Percentiles rank a stretch among this genome's conserved stretches.
phyloP scores from a whole-genome alignment of 2,888 invertebrate genomes.

The Agrotis clavis region DNA sequence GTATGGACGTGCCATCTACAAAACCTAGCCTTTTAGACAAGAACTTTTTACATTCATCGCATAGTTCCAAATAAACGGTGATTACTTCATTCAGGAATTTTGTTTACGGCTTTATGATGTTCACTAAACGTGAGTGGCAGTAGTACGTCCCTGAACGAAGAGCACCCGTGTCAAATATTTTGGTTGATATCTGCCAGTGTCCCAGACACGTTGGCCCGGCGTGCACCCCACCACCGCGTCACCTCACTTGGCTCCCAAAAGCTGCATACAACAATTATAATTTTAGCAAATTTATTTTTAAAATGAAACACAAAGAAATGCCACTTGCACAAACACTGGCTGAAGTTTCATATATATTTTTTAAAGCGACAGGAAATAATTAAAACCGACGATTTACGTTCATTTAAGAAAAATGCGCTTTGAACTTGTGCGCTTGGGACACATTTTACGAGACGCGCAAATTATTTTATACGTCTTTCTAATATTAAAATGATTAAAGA shows the following conservation, averaged over 20 bases:
- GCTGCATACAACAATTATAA: conserved; percentile 65
- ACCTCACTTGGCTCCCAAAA: conserved; percentile 53
- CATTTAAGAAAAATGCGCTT: conserved; percentile 64
- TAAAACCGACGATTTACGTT: conserved; percentile 66
- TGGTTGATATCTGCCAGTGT: conserved; percentile 23
- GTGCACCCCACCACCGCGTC: conserved; percentile 43
- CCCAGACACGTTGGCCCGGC: conserved; percentile 8
- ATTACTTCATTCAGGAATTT: conserved; percentile 42
- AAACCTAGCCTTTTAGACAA: conserved; percentile 18
- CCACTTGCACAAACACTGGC: conserved; percentile 55
- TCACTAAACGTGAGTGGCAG: conserved; percentile 4
- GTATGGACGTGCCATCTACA: conserved; percentile 12
- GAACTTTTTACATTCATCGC: conserved; percentile 30
- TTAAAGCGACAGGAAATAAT: conserved; percentile 69
- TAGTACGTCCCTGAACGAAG: conserved; percentile 5
- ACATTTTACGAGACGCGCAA: conserved; percentile 63
- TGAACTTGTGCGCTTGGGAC: conserved; percentile 61
- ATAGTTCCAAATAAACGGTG: conserved; percentile 41
- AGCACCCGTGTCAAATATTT: conserved; percentile 29
- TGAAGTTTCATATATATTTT: conserved; percentile 54
- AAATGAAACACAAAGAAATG: conserved; percentile 66
- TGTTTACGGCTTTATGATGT: conserved; percentile 37
- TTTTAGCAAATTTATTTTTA: conserved; percentile 67
- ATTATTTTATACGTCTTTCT: conserved; percentile 59
- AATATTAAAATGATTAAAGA: conserved; percentile 61